These are phyloP conservation scores for Tetrax tetrax DNA, from an alignment of 2,113 vertebrate genomes.

Conservation along the genomic window DNA sequence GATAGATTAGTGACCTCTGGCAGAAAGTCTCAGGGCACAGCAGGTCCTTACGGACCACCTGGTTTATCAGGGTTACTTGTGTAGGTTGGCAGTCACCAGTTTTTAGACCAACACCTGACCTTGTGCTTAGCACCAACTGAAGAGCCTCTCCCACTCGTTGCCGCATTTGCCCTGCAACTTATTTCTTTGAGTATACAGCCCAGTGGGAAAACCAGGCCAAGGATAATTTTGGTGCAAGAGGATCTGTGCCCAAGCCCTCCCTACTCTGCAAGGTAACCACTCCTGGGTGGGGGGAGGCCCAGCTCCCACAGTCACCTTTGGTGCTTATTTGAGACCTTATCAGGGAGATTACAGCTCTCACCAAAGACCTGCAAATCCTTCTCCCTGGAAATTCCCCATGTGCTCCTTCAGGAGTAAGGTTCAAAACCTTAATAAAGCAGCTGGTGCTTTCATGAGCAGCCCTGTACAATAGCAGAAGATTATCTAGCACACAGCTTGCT, in stretches of 20 bases:
- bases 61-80: not conserved
- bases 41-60: constrained; percentile 16
- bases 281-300: not conserved
- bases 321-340: not conserved
- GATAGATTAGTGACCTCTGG: constrained; percentile 37
- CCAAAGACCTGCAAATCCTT: not conserved
- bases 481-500: not conserved
- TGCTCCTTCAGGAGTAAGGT: not conserved
- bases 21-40: not conserved
- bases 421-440: not conserved
- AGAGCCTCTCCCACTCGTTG: not conserved
- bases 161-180: not conserved
- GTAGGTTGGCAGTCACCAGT: not conserved
- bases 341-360: not conserved
- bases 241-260: not conserved
- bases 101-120: not conserved
- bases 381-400: not conserved
- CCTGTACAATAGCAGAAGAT: not conserved
- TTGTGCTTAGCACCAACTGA: not conserved
- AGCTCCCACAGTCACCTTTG: not conserved
- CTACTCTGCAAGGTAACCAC: not conserved
- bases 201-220: not conserved
- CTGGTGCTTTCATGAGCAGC: not conserved
- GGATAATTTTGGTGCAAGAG: not conserved
- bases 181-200: not conserved